Evolutionary conservation across 2,113 vertebrate species (phyloP).

Genomic region (Benthochromis sp.): DNA sequence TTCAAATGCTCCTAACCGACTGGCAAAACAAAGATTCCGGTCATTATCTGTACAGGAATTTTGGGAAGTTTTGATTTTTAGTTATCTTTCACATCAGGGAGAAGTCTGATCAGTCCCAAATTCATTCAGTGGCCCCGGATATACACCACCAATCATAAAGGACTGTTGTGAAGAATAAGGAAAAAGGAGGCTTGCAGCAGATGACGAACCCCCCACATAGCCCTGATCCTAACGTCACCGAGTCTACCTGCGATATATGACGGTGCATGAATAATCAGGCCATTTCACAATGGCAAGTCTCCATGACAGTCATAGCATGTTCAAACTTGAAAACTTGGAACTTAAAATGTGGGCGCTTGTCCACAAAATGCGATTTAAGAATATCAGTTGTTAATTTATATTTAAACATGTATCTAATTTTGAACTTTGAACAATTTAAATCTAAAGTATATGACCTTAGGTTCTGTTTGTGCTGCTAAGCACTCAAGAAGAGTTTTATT

Average conservation of each 20-base stretch:
- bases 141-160: neutral
- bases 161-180: neutral
- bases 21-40: neutral
- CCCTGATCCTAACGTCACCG: neutral
- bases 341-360: neutral
- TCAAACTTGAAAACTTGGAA: neutral
- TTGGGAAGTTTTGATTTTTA: neutral
- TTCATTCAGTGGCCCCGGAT: neutral
- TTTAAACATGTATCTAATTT: neutral
- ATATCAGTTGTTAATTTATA: neutral
- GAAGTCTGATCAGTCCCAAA: neutral
- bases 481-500: neutral
- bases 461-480: neutral
- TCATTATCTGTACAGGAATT: neutral
- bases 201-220: neutral
- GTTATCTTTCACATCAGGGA: neutral
- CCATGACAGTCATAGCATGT: neutral
- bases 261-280: neutral
- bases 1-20: neutral
- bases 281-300: neutral
- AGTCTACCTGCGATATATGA: neutral
- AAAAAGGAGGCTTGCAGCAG: neutral
- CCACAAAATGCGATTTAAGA: neutral
- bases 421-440: neutral
- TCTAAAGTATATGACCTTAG: neutral